Conservation (phyloP, 2,797 vertebrate genomes). For the Rhinogobio ventralis region DNA sequence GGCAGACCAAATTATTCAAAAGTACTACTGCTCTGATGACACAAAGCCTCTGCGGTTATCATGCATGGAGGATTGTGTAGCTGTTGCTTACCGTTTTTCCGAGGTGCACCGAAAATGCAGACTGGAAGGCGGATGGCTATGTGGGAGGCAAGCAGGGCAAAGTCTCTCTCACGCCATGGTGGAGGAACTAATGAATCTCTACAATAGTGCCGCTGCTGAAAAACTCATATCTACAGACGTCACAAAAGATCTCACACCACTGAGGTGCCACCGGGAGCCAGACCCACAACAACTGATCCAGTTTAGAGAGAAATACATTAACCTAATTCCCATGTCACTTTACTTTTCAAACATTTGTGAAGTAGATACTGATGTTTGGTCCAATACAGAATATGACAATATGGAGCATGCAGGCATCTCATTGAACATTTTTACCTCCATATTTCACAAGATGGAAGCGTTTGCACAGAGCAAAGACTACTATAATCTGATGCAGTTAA, state of each 20-base stretch:
- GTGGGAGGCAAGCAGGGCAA: neutral
- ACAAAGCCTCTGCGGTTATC: constrained; percentile 9
- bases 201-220: constrained; percentile 52
- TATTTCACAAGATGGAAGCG: constrained; percentile 41
- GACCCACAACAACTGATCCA: constrained; percentile 11
- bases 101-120: constrained; percentile 35
- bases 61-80: constrained; percentile 29
- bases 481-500: constrained; percentile 40
- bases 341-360: constrained; percentile 42
- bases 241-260: constrained; percentile 53
- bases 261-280: constrained; percentile 52
- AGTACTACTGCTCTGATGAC: neutral
- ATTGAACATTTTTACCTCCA: constrained; percentile 16
- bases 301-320: constrained; percentile 36
- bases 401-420: neutral
- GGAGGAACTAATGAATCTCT: constrained; percentile 58
- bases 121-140: constrained; percentile 36
- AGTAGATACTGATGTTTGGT: neutral
- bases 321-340: constrained; percentile 47
- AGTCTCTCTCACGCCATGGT: constrained; percentile 51
- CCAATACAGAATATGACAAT: neutral
- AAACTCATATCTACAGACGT: constrained; percentile 44
- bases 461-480: constrained; percentile 25
- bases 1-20: constrained; percentile 41
- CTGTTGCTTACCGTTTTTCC: constrained; percentile 43